Evolutionary conservation across 1,140 invertebrate genomes (phyloP).

Genomic region (Drosophila ficusphila): DNA sequence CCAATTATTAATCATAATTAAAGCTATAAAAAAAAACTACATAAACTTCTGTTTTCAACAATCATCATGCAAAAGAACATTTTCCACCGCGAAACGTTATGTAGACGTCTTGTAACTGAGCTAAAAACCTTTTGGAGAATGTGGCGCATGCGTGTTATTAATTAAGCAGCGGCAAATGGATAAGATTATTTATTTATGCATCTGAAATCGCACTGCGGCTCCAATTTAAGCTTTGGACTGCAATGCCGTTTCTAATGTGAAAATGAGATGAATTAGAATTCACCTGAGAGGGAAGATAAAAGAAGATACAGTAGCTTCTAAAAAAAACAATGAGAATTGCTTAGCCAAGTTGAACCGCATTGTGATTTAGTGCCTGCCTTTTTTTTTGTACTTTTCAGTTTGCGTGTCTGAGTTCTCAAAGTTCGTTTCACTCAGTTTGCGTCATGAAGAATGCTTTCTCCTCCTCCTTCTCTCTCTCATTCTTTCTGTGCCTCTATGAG

Average conservation of each 20-base stretch:
- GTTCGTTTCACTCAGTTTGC: conserved; percentile 54
- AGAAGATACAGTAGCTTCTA: conserved; percentile 20
- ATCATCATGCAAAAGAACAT: neutral
- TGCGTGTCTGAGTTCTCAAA: conserved; percentile 58
- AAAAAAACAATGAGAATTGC: conserved; percentile 45
- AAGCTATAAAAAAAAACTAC: no score
- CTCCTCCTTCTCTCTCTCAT: neutral
- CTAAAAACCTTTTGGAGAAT: conserved; percentile 6
- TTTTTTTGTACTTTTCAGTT: conserved; percentile 5
- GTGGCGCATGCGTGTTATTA: conserved; percentile 44
- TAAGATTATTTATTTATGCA: conserved; percentile 43
- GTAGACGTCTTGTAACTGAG: conserved; percentile 6
- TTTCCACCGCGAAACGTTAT: neutral
- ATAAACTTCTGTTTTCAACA: no score
- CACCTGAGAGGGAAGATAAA: conserved; percentile 10
- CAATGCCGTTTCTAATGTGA: conserved; percentile 56
- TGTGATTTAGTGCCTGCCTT: conserved; percentile 22
- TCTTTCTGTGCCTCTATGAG: conserved; percentile 30
- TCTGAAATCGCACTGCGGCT: conserved; percentile 15
- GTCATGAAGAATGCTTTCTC: conserved; percentile 33
- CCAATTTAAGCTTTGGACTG: conserved; percentile 38
- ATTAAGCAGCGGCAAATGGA: conserved; percentile 7
- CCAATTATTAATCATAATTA: no score
- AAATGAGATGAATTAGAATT: conserved; percentile 58
- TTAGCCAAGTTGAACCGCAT: conserved; percentile 67